A percentile compares a stretch with the other conserved stretches of the same genome.
Evolutionary conservation across 2,888 invertebrate genomes (phyloP).

Genomic region (Desoria tigrina): DNA sequence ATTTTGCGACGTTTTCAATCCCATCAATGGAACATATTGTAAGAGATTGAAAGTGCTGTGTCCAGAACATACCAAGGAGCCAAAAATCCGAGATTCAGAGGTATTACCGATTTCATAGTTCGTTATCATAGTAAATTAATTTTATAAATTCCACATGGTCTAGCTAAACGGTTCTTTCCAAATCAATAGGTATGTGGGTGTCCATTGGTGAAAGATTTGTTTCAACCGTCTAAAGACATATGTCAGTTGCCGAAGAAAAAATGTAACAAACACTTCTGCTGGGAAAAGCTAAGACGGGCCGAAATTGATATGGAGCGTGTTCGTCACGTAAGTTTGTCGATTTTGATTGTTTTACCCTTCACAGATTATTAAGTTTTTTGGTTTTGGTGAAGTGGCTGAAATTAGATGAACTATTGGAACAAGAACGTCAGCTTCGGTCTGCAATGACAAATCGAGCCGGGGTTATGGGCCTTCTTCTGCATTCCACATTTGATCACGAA

Average conservation of each 20-base stretch:
- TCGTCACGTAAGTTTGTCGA: conserved; percentile 59
- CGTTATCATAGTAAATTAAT: no score
- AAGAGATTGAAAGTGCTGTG: conserved; percentile 92
- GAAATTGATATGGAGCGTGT: conserved; percentile 89
- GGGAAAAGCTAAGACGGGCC: conserved; percentile 92
- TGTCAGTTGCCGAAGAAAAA: conserved; percentile 85
- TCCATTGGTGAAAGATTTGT: conserved; percentile 77
- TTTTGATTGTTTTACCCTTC: neutral
- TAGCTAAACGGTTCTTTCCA: no score
- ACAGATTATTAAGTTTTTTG: neutral
- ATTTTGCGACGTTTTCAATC: conserved; percentile 96
- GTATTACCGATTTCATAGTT: conserved; percentile 52
- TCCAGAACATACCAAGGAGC: conserved; percentile 95
- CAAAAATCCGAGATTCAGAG: conserved; percentile 80
- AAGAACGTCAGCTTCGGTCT: conserved; percentile 80
- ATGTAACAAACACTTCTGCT: conserved; percentile 88
- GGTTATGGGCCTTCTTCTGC: conserved; percentile 89
- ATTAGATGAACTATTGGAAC: conserved; percentile 89
- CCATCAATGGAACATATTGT: conserved; percentile 86
- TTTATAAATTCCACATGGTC: no score
- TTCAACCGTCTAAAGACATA: conserved; percentile 67
- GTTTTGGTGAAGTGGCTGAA: conserved; percentile 80
- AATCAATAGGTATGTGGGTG: conserved; percentile 88
- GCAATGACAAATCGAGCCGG: conserved; percentile 79
- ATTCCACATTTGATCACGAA: conserved; percentile 93